Percentiles rank a stretch among this genome's conserved stretches.
phyloP scores from a whole-genome alignment of 2,888 invertebrate species.

The Andrena bicolor region DNA sequence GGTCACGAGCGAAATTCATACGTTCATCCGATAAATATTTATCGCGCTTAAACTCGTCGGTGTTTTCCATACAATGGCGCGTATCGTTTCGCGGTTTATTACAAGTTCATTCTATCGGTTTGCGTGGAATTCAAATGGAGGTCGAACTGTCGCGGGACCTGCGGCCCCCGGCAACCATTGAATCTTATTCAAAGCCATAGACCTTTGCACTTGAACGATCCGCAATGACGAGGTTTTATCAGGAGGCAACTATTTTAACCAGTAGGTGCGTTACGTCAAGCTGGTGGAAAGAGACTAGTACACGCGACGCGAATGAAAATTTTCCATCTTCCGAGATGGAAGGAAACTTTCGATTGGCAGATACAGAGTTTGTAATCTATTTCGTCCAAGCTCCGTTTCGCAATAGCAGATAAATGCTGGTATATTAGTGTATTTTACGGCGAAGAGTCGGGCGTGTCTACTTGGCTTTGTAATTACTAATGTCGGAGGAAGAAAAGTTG shows the following conservation, averaged over 20 bases:
- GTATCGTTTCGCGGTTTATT: conserved; percentile 3
- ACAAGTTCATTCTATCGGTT: neutral
- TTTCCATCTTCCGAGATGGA: conserved; percentile 18
- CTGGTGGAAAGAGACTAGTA: neutral
- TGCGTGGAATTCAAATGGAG: neutral
- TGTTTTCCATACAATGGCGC: conserved; percentile 35
- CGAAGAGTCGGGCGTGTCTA: too few relatives aligned
- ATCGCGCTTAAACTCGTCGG: conserved; percentile 6
- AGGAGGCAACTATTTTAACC: conserved; percentile 2
- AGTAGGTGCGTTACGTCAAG: neutral
- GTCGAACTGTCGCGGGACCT: neutral
- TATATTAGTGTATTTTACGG: too few relatives aligned
- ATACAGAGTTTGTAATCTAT: neutral
- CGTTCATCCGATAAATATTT: conserved; percentile 30
- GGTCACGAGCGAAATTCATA: neutral
- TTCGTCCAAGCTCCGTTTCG: neutral
- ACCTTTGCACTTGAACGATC: neutral
- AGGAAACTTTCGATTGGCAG: neutral
- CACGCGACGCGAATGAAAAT: neutral
- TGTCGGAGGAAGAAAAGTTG: too few relatives aligned
- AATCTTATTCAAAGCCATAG: neutral
- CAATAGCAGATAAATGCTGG: neutral
- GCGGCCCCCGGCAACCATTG: neutral
- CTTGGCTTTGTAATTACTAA: too few relatives aligned
- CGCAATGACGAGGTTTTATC: neutral